phyloP scores from a whole-genome alignment of 2,888 invertebrate genomes.

The Temnothorax unifasciatus region DNA sequence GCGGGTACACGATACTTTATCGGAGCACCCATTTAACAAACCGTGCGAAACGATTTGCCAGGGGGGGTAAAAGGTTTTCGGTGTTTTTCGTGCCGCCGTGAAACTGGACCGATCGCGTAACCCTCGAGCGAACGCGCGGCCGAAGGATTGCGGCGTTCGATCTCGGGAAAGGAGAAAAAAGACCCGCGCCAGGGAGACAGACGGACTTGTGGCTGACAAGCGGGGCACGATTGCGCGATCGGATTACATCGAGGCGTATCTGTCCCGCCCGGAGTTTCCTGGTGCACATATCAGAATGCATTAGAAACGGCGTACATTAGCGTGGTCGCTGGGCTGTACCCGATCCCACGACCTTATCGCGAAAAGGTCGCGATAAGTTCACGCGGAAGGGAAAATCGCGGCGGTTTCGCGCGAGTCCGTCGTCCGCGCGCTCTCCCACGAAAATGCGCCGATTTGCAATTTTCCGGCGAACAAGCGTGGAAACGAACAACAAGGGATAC shows the following conservation, averaged over 20 bases:
- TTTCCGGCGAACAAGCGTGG: slow-evolving; percentile 50
- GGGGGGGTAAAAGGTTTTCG: slow-evolving; percentile 42
- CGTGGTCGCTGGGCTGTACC: neutral
- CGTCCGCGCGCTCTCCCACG: slow-evolving; percentile 25
- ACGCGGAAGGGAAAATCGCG: slow-evolving; percentile 32
- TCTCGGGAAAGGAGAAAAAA: neutral
- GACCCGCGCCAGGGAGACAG: neutral
- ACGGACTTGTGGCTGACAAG: neutral
- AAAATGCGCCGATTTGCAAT: slow-evolving; percentile 40
- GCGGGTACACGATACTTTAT: slow-evolving; percentile 18
- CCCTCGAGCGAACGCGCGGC: slow-evolving; percentile 15
- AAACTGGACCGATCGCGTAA: slow-evolving; percentile 57
- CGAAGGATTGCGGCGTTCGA: neutral
- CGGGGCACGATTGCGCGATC: slow-evolving; percentile 8
- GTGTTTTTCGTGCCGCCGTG: slow-evolving; percentile 40
- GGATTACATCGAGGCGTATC: slow-evolving; percentile 28
- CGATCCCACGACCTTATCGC: slow-evolving; percentile 37
- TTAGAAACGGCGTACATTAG: slow-evolving; percentile 42
- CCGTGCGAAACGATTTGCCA: neutral
- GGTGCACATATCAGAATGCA: neutral
- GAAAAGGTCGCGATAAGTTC: slow-evolving; percentile 22
- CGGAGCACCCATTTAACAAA: slow-evolving; percentile 17
- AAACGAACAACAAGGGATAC: slow-evolving; percentile 19
- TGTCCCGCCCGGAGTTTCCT: slow-evolving; percentile 4
- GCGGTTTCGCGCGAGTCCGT: neutral